A percentile compares a stretch with the other conserved stretches of the same genome.
These are phyloP conservation scores for Ephialtes manifestator DNA, from an alignment of 2,888 invertebrate species.

Conservation along the genomic window DNA sequence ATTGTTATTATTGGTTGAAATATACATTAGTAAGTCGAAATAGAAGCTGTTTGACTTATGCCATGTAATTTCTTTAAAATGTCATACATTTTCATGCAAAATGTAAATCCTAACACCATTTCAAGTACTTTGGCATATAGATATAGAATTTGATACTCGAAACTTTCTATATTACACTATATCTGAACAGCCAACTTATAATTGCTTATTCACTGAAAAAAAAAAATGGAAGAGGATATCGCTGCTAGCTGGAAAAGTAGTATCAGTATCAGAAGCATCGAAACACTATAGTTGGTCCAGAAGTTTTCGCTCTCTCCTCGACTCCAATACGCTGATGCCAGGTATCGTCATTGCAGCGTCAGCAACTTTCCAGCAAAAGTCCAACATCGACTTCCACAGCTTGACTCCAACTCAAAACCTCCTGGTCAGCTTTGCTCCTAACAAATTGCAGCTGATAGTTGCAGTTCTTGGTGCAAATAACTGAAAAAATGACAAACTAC, in stretches of 20 bases:
- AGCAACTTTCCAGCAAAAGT: neutral
- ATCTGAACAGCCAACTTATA: no score
- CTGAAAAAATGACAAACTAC: neutral
- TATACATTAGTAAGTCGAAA: neutral
- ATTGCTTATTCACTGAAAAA: no score
- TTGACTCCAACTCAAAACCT: neutral
- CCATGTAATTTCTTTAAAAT: neutral
- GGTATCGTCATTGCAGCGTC: conserved; percentile 1
- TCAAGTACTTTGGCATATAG: no score
- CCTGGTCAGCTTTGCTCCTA: neutral
- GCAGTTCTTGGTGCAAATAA: neutral
- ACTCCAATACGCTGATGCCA: neutral
- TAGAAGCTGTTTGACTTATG: neutral
- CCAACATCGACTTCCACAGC: neutral
- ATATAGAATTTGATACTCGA: no score
- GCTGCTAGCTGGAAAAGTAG: neutral
- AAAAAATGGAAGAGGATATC: no score
- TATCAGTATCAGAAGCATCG: neutral
- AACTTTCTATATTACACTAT: no score
- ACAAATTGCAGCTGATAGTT: neutral
- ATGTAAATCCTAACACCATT: no score
- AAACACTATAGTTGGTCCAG: neutral
- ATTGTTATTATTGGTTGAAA: conserved; percentile 1
- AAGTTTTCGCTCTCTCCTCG: neutral
- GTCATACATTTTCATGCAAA: no score